Evolutionary conservation across 2,113 vertebrate species (phyloP).

Genomic region (Paedocypris sp.): DNA sequence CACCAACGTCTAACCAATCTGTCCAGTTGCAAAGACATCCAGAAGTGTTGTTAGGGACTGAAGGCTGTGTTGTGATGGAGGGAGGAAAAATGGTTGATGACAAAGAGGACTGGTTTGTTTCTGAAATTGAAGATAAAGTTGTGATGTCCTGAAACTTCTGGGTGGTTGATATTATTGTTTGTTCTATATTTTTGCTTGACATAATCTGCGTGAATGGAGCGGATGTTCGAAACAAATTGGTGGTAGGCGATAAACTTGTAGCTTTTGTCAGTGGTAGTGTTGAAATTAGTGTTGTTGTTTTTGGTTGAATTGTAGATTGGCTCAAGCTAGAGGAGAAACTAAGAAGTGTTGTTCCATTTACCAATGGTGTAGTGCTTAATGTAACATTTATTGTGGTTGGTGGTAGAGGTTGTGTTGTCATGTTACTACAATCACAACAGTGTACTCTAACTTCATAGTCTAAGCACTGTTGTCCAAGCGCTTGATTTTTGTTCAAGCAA

Average conservation of each 20-base stretch:
- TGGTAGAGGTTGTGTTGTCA: not conserved
- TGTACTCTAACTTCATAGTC: conserved; percentile 27
- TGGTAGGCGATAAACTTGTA: no score
- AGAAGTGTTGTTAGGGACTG: not conserved
- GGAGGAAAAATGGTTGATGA: not conserved
- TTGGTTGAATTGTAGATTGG: not conserved
- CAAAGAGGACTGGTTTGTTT: not conserved
- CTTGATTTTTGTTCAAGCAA: conserved; percentile 45
- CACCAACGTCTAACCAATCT: conserved; percentile 11
- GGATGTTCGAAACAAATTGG: no score
- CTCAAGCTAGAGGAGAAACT: not conserved
- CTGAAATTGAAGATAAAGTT: not conserved
- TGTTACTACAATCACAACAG: conserved; percentile 7
- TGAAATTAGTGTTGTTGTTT: not conserved
- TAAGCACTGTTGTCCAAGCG: conserved; percentile 32
- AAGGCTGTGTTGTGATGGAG: not conserved
- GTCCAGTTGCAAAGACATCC: conserved; percentile 11
- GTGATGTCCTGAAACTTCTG: not conserved
- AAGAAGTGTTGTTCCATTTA: not conserved
- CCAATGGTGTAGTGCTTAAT: not conserved
- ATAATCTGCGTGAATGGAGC: no score
- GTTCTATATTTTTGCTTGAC: no score
- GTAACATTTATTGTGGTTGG: not conserved
- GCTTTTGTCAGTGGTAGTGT: no score
- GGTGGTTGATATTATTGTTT: not conserved